Evolutionary conservation across 2,113 vertebrate genomes (phyloP).

Genomic region (Lucifuga dentata): DNA sequence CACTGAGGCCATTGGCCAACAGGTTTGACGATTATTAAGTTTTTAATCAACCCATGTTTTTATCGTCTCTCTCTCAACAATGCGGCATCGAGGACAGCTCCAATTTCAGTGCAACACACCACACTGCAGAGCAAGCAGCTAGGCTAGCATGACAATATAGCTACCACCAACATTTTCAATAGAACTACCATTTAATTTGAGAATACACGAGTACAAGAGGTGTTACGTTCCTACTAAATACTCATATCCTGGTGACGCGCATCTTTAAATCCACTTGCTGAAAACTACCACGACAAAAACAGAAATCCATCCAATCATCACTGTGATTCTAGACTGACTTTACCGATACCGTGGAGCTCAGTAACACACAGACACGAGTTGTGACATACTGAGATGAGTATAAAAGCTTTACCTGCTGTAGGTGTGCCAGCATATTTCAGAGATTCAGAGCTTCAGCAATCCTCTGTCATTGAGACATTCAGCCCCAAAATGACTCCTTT

Average conservation of each 20-base stretch:
- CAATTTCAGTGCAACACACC: constrained; percentile 71
- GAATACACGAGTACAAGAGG: constrained; percentile 64
- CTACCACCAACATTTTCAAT: constrained; percentile 67
- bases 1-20: constrained; percentile 23
- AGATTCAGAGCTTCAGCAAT: constrained; percentile 25
- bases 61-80: constrained; percentile 25
- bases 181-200: constrained; percentile 70
- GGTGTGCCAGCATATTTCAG: constrained; percentile 24
- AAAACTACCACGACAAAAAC: constrained; percentile 53
- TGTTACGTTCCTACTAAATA: constrained; percentile 67
- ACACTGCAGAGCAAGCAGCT: constrained; percentile 75
- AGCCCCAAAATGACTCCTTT: constrained; percentile 42
- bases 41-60: constrained; percentile 10
- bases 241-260: constrained; percentile 40
- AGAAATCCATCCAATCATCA: constrained; percentile 32
- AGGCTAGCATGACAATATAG: constrained; percentile 70
- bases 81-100: constrained; percentile 48
- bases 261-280: constrained; percentile 57
- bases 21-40: constrained; percentile 11
- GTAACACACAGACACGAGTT: constrained; percentile 81
- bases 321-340: constrained; percentile 2
- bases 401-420: constrained; percentile 19
- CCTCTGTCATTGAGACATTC: constrained; percentile 51
- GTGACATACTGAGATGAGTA: constrained; percentile 68
- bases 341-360: constrained; percentile 45